Conservation (phyloP, 2,888 invertebrate genomes). For the Brenthis hecate region DNA sequence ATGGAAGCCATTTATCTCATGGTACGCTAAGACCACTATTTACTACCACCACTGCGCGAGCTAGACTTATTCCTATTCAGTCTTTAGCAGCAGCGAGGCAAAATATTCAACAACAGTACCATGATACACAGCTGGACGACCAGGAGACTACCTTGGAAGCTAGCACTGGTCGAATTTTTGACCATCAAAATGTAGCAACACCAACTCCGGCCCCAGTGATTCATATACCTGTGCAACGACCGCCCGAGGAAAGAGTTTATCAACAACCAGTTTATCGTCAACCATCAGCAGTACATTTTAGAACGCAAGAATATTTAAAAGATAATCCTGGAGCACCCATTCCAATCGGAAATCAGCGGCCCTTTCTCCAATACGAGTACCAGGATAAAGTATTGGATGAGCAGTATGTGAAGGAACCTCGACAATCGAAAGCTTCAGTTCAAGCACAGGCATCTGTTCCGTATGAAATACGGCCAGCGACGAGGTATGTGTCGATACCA, state of each 20-base stretch:
- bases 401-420: conserved; percentile 63
- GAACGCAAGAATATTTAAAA: conserved; percentile 74
- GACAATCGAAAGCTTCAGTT: conserved; percentile 55
- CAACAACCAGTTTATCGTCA: conserved; percentile 69
- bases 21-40: conserved; percentile 86
- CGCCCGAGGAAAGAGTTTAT: conserved; percentile 64
- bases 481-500: conserved; percentile 71
- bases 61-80: conserved; percentile 80
- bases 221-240: conserved; percentile 76
- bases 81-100: conserved; percentile 76
- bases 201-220: conserved; percentile 80
- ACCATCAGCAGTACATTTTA: conserved; percentile 67
- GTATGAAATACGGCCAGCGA: conserved; percentile 66
- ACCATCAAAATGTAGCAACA: conserved; percentile 74
- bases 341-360: conserved; percentile 78
- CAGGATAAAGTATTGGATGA: conserved; percentile 77
- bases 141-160: conserved; percentile 77
- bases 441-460: conserved; percentile 63
- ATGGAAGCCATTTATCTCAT: conserved; percentile 84
- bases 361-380: conserved; percentile 74
- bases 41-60: conserved; percentile 83
- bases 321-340: conserved; percentile 76
- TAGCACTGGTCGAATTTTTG: conserved; percentile 78
- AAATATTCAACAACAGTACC: conserved; percentile 73
- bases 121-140: conserved; percentile 61